Conservation (phyloP, 2,113 vertebrate genomes). For the Lepus americanus region DNA sequence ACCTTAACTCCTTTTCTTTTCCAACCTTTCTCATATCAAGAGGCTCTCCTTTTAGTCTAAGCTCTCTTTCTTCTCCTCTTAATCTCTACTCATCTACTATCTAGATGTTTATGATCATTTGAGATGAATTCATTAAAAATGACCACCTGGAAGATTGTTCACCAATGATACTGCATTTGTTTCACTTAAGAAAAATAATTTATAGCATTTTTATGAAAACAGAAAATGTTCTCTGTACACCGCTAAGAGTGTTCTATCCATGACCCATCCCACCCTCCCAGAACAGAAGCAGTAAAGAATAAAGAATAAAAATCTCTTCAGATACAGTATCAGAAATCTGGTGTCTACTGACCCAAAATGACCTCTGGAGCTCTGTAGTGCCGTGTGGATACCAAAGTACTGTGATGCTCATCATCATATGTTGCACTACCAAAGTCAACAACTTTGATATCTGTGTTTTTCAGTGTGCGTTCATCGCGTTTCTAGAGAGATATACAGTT, state of each 20-base stretch:
- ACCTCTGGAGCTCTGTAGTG: slow-evolving; percentile 98
- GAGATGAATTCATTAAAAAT: slow-evolving; percentile 40
- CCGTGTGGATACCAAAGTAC: slow-evolving; percentile 96
- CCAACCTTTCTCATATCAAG: slow-evolving; percentile 3
- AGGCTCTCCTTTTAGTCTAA: neutral
- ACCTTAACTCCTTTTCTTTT: slow-evolving; percentile 10
- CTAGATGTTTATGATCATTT: neutral
- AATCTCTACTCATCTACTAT: neutral
- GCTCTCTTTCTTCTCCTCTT: neutral
- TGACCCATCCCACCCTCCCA: no score
- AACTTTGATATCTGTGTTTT: slow-evolving; percentile 95
- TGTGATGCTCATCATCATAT: slow-evolving; percentile 97
- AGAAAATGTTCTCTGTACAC: slow-evolving; percentile 1
- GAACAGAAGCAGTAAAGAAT: neutral
- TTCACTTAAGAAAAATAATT: slow-evolving; percentile 45
- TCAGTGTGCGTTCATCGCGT: slow-evolving; percentile 94
- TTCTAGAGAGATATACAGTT: slow-evolving; percentile 88
- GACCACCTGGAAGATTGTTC: neutral
- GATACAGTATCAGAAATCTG: neutral
- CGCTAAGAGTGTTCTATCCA: neutral
- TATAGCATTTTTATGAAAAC: slow-evolving; percentile 39
- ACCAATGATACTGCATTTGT: slow-evolving; percentile 39
- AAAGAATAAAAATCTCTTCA: neutral
- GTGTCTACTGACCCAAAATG: slow-evolving; percentile 92
- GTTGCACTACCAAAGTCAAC: slow-evolving; percentile 99